Percentiles rank a stretch among this genome's conserved stretches.
Evolutionary conservation across 2,888 invertebrate genomes (phyloP).

Genomic region (Cremastinae sp.): DNA sequence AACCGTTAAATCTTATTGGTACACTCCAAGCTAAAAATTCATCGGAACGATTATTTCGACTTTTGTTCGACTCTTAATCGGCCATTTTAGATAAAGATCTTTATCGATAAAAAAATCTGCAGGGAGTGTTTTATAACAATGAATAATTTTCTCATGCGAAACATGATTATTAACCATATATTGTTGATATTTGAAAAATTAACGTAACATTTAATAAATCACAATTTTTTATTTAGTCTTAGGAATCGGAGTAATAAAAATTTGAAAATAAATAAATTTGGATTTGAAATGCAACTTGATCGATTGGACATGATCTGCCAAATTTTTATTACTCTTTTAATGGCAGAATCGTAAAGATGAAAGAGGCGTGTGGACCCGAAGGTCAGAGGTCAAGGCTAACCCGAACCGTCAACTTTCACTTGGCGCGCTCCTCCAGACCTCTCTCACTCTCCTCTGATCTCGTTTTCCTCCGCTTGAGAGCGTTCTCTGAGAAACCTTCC

Average conservation of each 20-base stretch:
- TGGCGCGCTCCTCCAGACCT: conserved; percentile 30
- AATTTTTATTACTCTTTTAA: neutral
- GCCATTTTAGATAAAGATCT: conserved; percentile 2
- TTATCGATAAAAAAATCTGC: conserved; percentile 28
- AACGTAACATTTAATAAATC: no score
- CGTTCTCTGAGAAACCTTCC: conserved; percentile 73
- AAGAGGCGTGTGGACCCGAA: conserved; percentile 68
- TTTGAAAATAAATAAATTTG: neutral
- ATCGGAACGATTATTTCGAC: neutral
- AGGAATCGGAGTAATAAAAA: neutral
- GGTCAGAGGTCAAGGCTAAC: conserved; percentile 79
- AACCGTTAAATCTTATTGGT: conserved; percentile 22
- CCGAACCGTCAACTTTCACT: conserved; percentile 74
- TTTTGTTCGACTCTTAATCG: neutral
- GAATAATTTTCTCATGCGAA: conserved; percentile 48
- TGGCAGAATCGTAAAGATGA: conserved; percentile 36
- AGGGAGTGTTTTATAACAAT: conserved; percentile 37
- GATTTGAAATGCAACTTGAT: neutral
- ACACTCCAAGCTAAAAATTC: conserved; percentile 36
- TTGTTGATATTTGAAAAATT: no score
- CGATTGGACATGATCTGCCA: no score
- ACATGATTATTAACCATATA: no score
- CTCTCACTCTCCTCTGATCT: conserved; percentile 32
- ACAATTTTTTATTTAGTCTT: no score
- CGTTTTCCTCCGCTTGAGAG: conserved; percentile 71